These are phyloP conservation scores for Eurytoma californica DNA, from an alignment of 2,888 invertebrate genomes.

Conservation along the genomic window DNA sequence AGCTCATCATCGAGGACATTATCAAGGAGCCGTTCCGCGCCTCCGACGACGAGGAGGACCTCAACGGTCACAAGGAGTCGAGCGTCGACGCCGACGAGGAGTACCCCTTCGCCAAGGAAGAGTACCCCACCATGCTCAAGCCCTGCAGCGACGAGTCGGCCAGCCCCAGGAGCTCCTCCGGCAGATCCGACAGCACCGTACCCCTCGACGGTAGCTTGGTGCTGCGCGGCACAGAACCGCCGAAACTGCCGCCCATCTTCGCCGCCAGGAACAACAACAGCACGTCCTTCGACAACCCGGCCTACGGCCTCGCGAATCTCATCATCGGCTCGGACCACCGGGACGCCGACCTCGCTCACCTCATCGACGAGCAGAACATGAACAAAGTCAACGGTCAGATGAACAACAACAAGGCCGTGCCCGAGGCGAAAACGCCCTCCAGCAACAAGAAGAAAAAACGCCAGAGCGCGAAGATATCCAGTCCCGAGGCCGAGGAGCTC, in stretches of 20 bases:
- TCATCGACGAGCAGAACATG: conserved; percentile 65
- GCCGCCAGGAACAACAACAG: conserved; percentile 45
- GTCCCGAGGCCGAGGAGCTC: conserved; percentile 65
- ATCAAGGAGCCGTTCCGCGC: conserved; percentile 77
- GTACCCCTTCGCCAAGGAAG: conserved; percentile 74
- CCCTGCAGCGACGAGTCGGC: conserved; percentile 73
- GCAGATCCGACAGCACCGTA: conserved; percentile 72
- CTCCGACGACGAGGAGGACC: conserved; percentile 57
- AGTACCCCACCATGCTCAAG: conserved; percentile 73
- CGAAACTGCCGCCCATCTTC: conserved; percentile 62
- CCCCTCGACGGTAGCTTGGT: conserved; percentile 68
- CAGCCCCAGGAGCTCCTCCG: conserved; percentile 72
- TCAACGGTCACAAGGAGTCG: conserved; percentile 67
- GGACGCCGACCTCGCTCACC: conserved; percentile 67
- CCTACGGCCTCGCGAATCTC: conserved; percentile 69
- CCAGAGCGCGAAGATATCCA: conserved; percentile 56
- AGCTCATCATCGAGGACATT: conserved; percentile 60
- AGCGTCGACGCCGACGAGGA: conserved; percentile 73
- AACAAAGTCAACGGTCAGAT: conserved; percentile 49
- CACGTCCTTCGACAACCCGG: conserved; percentile 72
- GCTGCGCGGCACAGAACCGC: conserved; percentile 51
- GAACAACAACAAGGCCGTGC: conserved; percentile 27
- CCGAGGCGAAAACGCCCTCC: conserved; percentile 19
- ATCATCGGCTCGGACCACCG: conserved; percentile 69
- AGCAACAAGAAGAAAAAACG: conserved; percentile 52